These are phyloP conservation scores for Mohoua ochrocephala DNA, from an alignment of 2,113 vertebrate genomes.

Conservation along the genomic window DNA sequence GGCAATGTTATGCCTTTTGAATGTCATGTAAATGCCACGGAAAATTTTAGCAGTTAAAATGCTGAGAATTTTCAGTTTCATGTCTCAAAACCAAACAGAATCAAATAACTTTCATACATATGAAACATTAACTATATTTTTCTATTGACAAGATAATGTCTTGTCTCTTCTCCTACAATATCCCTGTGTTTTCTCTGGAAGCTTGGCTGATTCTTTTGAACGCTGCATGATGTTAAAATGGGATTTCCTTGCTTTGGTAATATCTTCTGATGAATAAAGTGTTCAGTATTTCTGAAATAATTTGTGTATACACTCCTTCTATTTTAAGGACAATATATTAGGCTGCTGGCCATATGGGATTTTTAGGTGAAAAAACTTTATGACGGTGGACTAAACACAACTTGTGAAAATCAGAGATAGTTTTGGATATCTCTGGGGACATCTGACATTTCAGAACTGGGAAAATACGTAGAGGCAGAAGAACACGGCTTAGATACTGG, in stretches of 20 bases:
- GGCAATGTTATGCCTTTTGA: not conserved
- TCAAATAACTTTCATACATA: not conserved
- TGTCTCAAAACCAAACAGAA: not conserved
- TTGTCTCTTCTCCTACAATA: not conserved
- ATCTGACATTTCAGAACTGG: not conserved
- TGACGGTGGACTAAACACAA: not conserved
- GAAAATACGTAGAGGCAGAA: not conserved
- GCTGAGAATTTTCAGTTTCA: not conserved
- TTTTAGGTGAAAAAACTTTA: not conserved
- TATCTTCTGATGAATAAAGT: not conserved
- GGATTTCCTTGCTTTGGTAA: not conserved
- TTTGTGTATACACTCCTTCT: not conserved
- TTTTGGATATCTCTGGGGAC: not conserved
- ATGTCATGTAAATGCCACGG: not conserved
- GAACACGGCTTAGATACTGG: not conserved
- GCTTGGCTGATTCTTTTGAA: not conserved
- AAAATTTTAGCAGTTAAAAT: not conserved
- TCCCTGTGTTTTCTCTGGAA: not conserved
- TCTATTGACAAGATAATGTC: not conserved
- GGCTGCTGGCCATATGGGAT: accelerated
- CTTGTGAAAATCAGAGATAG: not conserved
- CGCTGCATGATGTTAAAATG: not conserved
- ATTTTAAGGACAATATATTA: not conserved
- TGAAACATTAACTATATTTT: not conserved
- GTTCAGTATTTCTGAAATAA: not conserved